phyloP scores from a whole-genome alignment of 2,888 invertebrate genomes.

The Aleiodes alternator region DNA sequence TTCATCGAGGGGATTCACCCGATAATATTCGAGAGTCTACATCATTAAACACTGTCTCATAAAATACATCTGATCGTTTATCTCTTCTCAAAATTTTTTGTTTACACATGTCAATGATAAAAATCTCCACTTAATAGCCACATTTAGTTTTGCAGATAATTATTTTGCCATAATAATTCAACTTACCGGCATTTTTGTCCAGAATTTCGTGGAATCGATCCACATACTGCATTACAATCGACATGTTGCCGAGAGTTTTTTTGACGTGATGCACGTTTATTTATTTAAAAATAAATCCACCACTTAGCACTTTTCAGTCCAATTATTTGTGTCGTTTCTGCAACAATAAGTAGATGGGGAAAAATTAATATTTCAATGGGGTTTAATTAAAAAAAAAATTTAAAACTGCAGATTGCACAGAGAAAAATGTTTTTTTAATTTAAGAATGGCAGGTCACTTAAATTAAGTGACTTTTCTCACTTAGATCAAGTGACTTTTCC shows the following conservation, averaged over 20 bases:
- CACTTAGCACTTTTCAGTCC: slow-evolving; percentile 28
- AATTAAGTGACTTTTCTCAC: too few relatives aligned
- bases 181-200: slow-evolving; percentile 90
- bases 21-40: slow-evolving; percentile 1
- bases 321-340: slow-evolving; percentile 42
- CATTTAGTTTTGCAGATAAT: too few relatives aligned
- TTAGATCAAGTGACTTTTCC: too few relatives aligned
- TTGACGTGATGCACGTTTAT: slow-evolving; percentile 22
- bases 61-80: slow-evolving; percentile 22
- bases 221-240: slow-evolving; percentile 88
- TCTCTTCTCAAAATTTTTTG: slow-evolving; percentile 9
- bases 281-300: background rate
- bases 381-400: too few relatives aligned
- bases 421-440: too few relatives aligned
- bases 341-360: slow-evolving; percentile 36
- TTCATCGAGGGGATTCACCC: slow-evolving; percentile 17
- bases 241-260: slow-evolving; percentile 77
- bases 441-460: too few relatives aligned
- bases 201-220: slow-evolving; percentile 87
- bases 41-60: background rate
- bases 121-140: background rate
- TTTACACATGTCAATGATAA: background rate
- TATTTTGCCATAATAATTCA: background rate
- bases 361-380: slow-evolving; percentile 12
- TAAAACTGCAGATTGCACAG: too few relatives aligned